Conservation (phyloP, 2,113 vertebrate genomes). For the Lepus americanus region DNA sequence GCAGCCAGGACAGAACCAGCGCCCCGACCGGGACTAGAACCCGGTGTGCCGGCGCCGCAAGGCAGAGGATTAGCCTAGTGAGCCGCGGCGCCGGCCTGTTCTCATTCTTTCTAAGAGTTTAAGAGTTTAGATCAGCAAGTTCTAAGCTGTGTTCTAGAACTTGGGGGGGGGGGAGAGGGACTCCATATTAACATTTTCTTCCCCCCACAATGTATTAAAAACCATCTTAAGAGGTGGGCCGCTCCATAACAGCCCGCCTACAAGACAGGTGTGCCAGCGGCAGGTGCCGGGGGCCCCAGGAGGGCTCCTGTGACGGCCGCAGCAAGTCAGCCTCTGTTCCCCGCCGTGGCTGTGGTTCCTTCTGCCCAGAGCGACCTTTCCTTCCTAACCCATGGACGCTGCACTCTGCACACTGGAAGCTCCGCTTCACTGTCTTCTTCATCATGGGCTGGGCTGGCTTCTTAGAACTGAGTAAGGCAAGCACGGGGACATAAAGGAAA, state of each 20-base stretch:
- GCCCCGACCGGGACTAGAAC: too few relatives aligned
- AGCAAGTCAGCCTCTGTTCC: neutral
- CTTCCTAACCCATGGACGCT: neutral
- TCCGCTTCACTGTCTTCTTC: neutral
- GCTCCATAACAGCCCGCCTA: neutral
- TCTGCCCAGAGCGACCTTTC: neutral
- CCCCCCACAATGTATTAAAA: neutral
- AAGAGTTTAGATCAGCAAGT: neutral
- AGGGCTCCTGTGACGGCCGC: neutral
- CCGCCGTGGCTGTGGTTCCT: neutral
- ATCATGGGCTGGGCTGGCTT: neutral
- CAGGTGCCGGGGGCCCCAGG: rapidly evolving
- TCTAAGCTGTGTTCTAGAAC: neutral
- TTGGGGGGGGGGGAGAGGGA: neutral
- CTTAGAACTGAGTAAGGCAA: neutral
- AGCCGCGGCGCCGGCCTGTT: neutral
- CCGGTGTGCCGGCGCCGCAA: too few relatives aligned
- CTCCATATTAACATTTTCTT: conserved; percentile 1
- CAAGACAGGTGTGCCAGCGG: neutral
- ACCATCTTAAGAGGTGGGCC: neutral
- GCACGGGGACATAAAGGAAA: neutral
- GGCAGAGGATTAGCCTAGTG: too few relatives aligned
- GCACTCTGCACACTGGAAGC: neutral
- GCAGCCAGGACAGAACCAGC: too few relatives aligned
- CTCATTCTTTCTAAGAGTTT: conserved; percentile 41